phyloP scores from a whole-genome alignment of 2,113 vertebrate genomes.

The Corythoichthys haematopterus region DNA sequence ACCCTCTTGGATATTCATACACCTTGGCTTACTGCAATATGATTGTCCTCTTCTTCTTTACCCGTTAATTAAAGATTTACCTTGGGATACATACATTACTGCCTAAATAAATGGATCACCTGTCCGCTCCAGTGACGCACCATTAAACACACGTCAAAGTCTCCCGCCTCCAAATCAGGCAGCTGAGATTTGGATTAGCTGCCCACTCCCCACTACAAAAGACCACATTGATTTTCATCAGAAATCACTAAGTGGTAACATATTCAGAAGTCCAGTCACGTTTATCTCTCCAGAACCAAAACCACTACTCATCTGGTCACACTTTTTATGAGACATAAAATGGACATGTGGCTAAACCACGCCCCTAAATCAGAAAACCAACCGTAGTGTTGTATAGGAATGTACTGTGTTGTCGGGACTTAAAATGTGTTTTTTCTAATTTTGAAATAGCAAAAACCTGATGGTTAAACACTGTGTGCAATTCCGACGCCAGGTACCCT shows the following conservation, averaged over 20 bases:
- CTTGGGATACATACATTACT: conserved; percentile 73
- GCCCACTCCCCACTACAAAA: conserved; percentile 53
- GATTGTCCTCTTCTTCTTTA: conserved; percentile 30
- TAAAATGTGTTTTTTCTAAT: too few relatives aligned
- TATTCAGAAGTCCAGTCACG: conserved; percentile 46
- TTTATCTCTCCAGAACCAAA: background rate
- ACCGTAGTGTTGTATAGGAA: too few relatives aligned
- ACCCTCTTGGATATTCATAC: conserved; percentile 24
- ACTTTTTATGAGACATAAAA: background rate
- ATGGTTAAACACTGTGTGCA: too few relatives aligned
- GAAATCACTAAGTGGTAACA: conserved; percentile 45
- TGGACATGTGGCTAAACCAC: too few relatives aligned
- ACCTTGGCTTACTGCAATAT: conserved; percentile 26
- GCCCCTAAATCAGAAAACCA: too few relatives aligned
- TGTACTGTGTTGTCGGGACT: too few relatives aligned
- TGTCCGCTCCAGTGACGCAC: conserved; percentile 43
- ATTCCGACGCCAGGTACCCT: too few relatives aligned
- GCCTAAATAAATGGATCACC: conserved; percentile 70
- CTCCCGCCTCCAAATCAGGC: conserved; percentile 43
- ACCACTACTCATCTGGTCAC: background rate
- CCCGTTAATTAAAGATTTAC: conserved; percentile 69
- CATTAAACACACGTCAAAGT: conserved; percentile 68
- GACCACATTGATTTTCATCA: conserved; percentile 68
- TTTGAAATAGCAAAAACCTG: too few relatives aligned
- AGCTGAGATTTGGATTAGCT: conserved; percentile 55